Base-by-base conservation (phyloP, 30 jellyfish, hydroid and myxozoan genomes). In the Mastigias papua region DNA sequence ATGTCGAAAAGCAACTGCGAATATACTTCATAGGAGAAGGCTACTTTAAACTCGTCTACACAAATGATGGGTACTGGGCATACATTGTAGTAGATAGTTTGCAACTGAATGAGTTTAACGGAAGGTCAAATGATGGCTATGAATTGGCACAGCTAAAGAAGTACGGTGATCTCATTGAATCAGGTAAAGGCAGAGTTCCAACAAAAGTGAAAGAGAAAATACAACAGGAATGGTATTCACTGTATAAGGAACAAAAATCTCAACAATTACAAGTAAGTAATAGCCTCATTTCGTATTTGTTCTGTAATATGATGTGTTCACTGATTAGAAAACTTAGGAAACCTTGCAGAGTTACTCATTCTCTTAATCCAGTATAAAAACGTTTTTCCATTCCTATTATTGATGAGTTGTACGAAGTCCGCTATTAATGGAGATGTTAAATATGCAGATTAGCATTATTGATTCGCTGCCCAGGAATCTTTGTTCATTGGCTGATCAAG, bases 171-270 rank as follows among this genome's bases (percentile, higher is more conserved):
- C n/a, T 82, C 32, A 48, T 82, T 19, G 67, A 69, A 25, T 34
- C 32, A 22, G 92, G 92, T 48, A 81, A 70, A 6, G 64, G 26
- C 9, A 42, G 22, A 26, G 85, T 82, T 30, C 92, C 92, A 48
- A 48, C 66, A 46, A 8, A 32, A 4, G 64, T 32, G 34, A 20
- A 5, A 11, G 22, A 67, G 51, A 69, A 46, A 33, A 82, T 82
- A 15, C 78, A 82, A 34, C 57, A 69, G 0, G 92, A 82, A 48
- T 82, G 92, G 92, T 82, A 66, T 68, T 25, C 33, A 23, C 89
- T 57, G 30, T 30, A 58, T 22, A 73, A 78, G 13, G 78, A 78
- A 27, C n/a, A n/a, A n/a, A n/a, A n/a, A n/a, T n/a, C n/a, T n/a
- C n/a, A n/a, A n/a, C n/a, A n/a, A n/a, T n/a, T n/a, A n/a, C n/a